Conservation (phyloP, 2,888 invertebrate genomes). For the Noctua comes region DNA sequence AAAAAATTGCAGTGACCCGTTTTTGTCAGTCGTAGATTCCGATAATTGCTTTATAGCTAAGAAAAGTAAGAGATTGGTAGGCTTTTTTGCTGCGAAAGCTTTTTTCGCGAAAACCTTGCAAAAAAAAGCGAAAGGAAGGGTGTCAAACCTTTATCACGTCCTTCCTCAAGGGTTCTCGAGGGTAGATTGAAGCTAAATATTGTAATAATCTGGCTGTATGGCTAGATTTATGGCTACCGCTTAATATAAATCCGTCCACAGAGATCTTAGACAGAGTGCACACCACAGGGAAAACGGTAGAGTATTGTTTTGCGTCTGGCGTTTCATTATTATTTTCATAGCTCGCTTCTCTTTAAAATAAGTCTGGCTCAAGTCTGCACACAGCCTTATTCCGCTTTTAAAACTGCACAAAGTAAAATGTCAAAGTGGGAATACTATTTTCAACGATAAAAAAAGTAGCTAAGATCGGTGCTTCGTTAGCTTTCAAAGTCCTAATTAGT, state of each 20-base stretch:
- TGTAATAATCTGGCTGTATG: constrained; percentile 48
- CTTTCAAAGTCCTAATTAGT: constrained; percentile 53
- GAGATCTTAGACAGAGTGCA: background rate
- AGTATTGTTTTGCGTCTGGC: background rate
- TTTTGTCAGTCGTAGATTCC: background rate
- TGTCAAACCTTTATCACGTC: constrained; percentile 62
- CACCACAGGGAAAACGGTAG: background rate
- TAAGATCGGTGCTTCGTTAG: constrained; percentile 45
- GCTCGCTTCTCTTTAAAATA: background rate
- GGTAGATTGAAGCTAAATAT: constrained; percentile 50
- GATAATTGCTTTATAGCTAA: constrained; percentile 14
- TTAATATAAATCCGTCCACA: constrained; percentile 22
- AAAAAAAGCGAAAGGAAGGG: constrained; percentile 33
- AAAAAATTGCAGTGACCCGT: background rate
- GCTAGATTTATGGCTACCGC: constrained; percentile 37
- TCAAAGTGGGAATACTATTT: constrained; percentile 36
- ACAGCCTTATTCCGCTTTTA: constrained; percentile 19
- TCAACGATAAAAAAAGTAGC: constrained; percentile 42
- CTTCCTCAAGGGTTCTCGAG: constrained; percentile 36
- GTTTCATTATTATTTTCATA: background rate
- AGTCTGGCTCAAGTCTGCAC: background rate
- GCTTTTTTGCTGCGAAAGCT: constrained; percentile 13
- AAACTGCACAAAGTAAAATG: constrained; percentile 48
- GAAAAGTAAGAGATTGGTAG: constrained; percentile 7
- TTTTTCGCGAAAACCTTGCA: constrained; percentile 28